phyloP scores from a whole-genome alignment of 2,888 invertebrate species.

The Norana najaformis region DNA sequence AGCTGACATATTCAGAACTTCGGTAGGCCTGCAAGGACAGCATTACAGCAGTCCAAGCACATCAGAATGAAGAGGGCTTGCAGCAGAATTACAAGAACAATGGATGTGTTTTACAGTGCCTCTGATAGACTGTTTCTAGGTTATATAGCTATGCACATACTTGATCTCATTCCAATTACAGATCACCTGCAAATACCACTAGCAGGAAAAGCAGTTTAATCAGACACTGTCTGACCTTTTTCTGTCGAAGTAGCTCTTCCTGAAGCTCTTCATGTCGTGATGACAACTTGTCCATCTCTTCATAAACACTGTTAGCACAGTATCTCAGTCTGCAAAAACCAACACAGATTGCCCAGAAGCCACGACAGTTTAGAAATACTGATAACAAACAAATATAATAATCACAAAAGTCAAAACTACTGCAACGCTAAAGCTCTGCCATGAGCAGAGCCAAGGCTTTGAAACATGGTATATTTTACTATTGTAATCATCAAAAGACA shows the following conservation, averaged over 20 bases:
- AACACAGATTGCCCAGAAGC: too few species aligned
- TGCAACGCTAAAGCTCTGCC: neutral
- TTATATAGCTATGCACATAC: too few species aligned
- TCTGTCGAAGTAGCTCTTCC: slow-evolving; percentile 13
- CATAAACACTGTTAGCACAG: neutral
- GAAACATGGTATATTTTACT: too few species aligned
- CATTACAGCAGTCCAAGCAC: slow-evolving; percentile 1
- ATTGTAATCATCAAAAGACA: too few species aligned
- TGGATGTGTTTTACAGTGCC: too few species aligned
- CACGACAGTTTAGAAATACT: too few species aligned
- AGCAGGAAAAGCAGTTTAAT: too few species aligned
- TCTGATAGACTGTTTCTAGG: too few species aligned
- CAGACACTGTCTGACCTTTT: too few species aligned
- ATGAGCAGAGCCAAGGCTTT: neutral
- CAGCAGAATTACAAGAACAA: neutral
- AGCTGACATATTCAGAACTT: neutral
- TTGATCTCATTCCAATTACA: too few species aligned
- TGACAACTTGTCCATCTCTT: neutral
- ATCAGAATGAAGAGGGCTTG: neutral
- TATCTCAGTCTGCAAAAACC: neutral
- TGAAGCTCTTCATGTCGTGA: neutral
- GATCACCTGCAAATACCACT: too few species aligned
- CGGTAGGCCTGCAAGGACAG: neutral
- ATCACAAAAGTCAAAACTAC: neutral
- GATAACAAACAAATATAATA: too few species aligned